Evolutionary conservation across 1,140 invertebrate genomes (phyloP), one percentile per base, ranked within the genome.

Genomic region (Drosophila equinoxialis): DNA sequence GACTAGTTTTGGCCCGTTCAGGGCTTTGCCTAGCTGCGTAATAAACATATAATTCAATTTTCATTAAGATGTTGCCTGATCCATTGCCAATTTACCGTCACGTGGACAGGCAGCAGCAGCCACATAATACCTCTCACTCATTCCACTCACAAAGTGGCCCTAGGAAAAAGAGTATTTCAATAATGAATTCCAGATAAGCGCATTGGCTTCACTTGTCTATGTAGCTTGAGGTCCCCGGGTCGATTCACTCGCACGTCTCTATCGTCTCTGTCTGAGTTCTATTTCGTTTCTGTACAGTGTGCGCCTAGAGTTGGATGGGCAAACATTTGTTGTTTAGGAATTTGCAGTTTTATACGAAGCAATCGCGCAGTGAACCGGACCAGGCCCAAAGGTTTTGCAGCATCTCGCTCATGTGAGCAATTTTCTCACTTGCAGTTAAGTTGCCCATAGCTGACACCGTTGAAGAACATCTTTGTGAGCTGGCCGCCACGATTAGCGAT

Each of bases 1-100:
- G 72, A 1, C 6, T 51, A n/a, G 45, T 3, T 20, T 8, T 23
- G 45, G 14, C 14, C 14, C 14, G 57, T 60, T 20, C 76, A 85
- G 79, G 79, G 79, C 79, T 77, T 70, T 85, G 82, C 76, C 69
- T 45, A 30, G 13, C 55, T 87, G 79, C 82, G 82, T 86, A 86
- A 86, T 86, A 86, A 86, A 86, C 82, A 86, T 86, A 82, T 82
- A 86, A 86, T 87, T 86, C 82, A 86, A 86, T 86, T 87, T 87
- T 86, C 82, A 86, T 86, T 86, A 86, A 86, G 82, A 82, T 86
- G 83, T 86, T 80, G 71, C 75, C 77, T 76, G 82, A 86, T 86
- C 82, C 82, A 79, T 86, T 73, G 66, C 55, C 48, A 69, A 51
- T 83, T 79, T 71, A 86, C 82, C 82, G 83, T 86, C 87, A 87